A percentile compares a stretch with the other conserved stretches of the same genome.
Conservation (phyloP, 2,113 vertebrate species). For the Coryphaenoides rupestris region DNA sequence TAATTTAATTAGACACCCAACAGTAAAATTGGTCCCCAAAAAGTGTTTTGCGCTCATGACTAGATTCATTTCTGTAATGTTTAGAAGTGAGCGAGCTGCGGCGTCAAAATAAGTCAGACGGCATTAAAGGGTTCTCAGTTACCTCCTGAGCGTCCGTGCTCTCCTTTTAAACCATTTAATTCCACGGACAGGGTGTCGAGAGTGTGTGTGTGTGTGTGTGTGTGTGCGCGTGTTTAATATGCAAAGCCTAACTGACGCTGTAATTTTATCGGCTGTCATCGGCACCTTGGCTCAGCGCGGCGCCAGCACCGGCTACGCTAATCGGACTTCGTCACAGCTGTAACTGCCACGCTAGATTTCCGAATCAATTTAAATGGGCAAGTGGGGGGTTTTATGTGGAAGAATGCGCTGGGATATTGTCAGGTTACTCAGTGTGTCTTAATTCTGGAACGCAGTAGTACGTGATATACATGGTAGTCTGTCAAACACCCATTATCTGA, state of each 20-base stretch:
- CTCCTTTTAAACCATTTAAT: too few species aligned
- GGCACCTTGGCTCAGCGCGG: slow-evolving; percentile 37
- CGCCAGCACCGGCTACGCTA: neutral
- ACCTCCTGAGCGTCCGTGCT: too few species aligned
- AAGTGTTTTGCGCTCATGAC: too few species aligned
- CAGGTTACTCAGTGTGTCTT: neutral
- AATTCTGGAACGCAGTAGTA: neutral
- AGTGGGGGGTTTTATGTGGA: slow-evolving; percentile 20
- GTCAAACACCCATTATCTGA: neutral
- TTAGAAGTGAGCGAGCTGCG: too few species aligned
- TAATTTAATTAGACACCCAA: too few species aligned
- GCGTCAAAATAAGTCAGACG: too few species aligned
- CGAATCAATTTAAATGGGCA: slow-evolving; percentile 36
- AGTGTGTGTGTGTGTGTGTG: neutral
- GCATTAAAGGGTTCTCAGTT: too few species aligned
- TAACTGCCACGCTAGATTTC: slow-evolving; percentile 32
- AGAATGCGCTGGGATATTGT: slow-evolving; percentile 2
- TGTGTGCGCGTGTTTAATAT: too few species aligned
- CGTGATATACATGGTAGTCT: neutral
- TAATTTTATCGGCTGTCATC: slow-evolving; percentile 45
- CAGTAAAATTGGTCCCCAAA: too few species aligned
- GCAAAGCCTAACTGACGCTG: slow-evolving; percentile 35
- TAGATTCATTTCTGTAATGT: too few species aligned
- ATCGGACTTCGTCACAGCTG: slow-evolving; percentile 38
- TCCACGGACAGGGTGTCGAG: too few species aligned